phyloP scores from a whole-genome alignment of 2,888 invertebrate genomes.

The Buathra laborator region DNA sequence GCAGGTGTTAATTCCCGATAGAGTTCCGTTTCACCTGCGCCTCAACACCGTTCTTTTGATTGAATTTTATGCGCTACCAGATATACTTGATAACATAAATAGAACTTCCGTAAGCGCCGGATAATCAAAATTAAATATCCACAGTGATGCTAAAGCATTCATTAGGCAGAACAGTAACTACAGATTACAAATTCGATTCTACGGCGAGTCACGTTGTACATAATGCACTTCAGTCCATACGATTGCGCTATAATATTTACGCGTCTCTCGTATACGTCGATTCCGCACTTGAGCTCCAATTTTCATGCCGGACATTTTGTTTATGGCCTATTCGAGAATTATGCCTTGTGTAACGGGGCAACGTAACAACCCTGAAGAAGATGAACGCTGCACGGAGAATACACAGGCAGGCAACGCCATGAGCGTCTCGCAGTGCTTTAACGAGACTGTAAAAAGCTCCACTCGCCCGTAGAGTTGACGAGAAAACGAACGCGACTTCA shows the following conservation, averaged over 20 bases:
- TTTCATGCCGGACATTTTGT: conserved; percentile 47
- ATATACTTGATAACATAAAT: background rate
- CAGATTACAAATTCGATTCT: background rate
- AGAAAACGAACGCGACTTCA: background rate
- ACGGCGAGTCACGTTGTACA: background rate
- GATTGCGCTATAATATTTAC: background rate
- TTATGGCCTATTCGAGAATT: conserved; percentile 53
- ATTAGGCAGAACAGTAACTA: background rate
- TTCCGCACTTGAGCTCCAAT: conserved; percentile 5
- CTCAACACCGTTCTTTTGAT: background rate
- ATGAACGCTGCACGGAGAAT: background rate
- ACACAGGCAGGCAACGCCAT: background rate
- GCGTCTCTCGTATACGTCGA: background rate
- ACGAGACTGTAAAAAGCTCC: conserved; percentile 60
- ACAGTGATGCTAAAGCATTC: background rate
- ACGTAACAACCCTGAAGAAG: background rate
- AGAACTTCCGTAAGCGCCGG: background rate
- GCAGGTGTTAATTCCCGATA: conserved; percentile 23
- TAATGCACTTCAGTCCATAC: background rate
- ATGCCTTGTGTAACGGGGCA: conserved; percentile 16
- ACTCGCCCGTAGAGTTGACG: conserved; percentile 12
- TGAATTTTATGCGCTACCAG: background rate
- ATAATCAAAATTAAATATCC: background rate
- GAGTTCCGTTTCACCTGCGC: background rate
- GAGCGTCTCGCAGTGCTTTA: conserved; percentile 29